Evolutionary conservation across 2,888 invertebrate species (phyloP).

Genomic region (Hypercompe scribonia): DNA sequence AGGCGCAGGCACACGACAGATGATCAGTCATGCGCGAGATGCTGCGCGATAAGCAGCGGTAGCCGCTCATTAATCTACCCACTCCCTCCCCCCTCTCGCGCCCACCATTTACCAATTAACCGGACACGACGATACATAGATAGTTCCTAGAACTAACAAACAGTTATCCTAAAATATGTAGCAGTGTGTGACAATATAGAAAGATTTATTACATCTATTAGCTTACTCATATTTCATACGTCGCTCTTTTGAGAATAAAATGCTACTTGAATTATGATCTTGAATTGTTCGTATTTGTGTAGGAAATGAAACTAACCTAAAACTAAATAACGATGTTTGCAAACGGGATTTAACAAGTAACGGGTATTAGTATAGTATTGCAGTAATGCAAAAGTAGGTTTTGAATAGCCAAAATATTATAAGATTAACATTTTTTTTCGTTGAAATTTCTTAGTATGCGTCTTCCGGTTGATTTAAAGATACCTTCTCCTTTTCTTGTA

Average conservation of each 20-base stretch:
- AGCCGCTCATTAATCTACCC: conserved; percentile 86
- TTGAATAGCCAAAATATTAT: background rate
- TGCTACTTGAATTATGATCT: conserved; percentile 34
- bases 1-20: conserved; percentile 85
- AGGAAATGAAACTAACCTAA: background rate
- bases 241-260: conserved; percentile 34
- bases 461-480: background rate
- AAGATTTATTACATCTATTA: conserved; percentile 48
- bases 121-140: conserved; percentile 71
- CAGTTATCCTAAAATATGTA: conserved; percentile 61
- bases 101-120: conserved; percentile 82
- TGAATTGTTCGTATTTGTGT: conserved; percentile 26
- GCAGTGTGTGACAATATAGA: conserved; percentile 47
- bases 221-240: conserved; percentile 37
- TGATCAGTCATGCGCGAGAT: conserved; percentile 87
- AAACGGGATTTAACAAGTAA: background rate
- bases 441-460: background rate
- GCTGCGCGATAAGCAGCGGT: conserved; percentile 83
- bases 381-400: too few species aligned
- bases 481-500: conserved; percentile 9
- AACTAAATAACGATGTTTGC: background rate
- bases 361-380: background rate
- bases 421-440: background rate
- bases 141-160: conserved; percentile 72
- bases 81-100: conserved; percentile 69